These are phyloP conservation scores for Danaus chrysippus DNA, from an alignment of 2,888 invertebrate genomes.

Conservation along the genomic window DNA sequence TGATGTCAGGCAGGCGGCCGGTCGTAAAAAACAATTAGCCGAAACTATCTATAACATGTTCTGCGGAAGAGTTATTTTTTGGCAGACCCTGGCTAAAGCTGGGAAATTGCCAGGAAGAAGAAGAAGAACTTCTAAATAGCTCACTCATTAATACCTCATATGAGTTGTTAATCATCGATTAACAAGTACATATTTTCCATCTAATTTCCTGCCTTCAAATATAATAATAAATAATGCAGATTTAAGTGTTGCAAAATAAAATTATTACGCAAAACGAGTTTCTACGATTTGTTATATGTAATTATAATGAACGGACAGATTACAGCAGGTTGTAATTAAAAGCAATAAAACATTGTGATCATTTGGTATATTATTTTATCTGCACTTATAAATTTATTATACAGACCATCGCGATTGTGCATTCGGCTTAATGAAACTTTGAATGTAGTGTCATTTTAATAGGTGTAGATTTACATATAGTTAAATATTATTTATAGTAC, in stretches of 20 bases:
- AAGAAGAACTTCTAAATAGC: too few species aligned
- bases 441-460: background rate
- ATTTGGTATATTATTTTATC: conserved; percentile 19
- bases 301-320: conserved; percentile 18
- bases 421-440: conserved; percentile 30
- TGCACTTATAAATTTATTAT: conserved; percentile 15
- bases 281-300: conserved; percentile 18
- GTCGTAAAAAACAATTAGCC: too few species aligned
- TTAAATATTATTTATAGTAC: background rate
- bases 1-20: too few species aligned
- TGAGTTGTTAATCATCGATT: background rate
- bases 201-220: conserved; percentile 4
- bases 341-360: conserved; percentile 23
- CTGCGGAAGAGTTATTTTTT: too few species aligned
- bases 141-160: background rate
- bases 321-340: conserved; percentile 19
- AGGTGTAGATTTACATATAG: background rate
- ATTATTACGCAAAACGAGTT: conserved; percentile 16
- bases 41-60: too few species aligned
- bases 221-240: conserved; percentile 18
- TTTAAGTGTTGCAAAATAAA: conserved; percentile 18
- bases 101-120: too few species aligned
- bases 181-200: background rate
- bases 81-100: too few species aligned
- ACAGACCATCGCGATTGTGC: conserved; percentile 16